Evolutionary conservation across 2,113 vertebrate species (phyloP).

Genomic region (Conger conger): DNA sequence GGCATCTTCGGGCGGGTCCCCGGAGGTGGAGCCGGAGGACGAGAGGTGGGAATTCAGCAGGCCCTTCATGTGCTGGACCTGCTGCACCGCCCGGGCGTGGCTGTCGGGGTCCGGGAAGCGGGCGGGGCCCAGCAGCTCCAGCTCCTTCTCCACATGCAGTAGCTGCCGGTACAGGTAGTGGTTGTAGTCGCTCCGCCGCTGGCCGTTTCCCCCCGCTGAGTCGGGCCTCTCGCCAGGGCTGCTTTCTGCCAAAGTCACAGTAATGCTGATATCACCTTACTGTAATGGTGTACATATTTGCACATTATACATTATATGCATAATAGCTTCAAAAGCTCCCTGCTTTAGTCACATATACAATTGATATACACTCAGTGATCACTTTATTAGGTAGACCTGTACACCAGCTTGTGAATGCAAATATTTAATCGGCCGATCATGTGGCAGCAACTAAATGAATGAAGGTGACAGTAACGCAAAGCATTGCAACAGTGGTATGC

Average conservation of each 20-base stretch:
- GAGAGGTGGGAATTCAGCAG: constrained; percentile 64
- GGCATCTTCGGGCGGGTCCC: constrained; percentile 45
- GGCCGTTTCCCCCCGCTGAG: constrained; percentile 47
- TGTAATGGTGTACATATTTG: no score
- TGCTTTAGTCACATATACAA: no score
- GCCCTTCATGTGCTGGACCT: constrained; percentile 81
- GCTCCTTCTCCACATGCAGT: constrained; percentile 76
- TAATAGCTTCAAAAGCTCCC: not conserved
- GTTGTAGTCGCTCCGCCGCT: constrained; percentile 68
- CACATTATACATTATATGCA: not conserved
- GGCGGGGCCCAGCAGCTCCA: constrained; percentile 73
- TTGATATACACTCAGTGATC: no score
- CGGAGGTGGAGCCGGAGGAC: constrained; percentile 42
- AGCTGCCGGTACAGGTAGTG: constrained; percentile 81
- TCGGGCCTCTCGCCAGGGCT: constrained; percentile 54
- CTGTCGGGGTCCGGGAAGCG: constrained; percentile 72
- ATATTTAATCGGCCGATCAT: no score
- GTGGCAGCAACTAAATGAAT: no score
- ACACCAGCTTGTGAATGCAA: no score
- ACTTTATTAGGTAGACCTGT: no score
- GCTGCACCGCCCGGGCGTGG: constrained; percentile 74
- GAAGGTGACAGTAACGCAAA: no score
- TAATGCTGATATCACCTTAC: not conserved
- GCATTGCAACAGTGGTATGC: no score
- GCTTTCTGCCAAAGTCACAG: constrained; percentile 50